phyloP scores from a whole-genome alignment of 2,797 vertebrate genomes.

The Rachycentron canadum region DNA sequence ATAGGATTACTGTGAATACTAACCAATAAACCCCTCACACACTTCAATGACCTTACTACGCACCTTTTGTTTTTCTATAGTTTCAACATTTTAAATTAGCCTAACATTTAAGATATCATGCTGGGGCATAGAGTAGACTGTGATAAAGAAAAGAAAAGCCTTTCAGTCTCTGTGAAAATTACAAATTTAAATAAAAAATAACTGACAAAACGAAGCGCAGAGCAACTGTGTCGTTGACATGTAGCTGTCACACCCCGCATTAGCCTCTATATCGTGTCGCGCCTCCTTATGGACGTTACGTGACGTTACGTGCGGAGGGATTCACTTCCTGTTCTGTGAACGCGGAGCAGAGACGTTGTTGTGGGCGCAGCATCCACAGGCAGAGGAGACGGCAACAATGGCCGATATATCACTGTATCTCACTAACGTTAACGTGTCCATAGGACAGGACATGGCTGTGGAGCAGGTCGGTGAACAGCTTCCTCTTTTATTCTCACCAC shows the following conservation, averaged over 20 bases:
- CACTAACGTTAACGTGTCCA: constrained; percentile 77
- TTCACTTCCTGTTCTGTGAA: constrained; percentile 65
- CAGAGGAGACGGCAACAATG: constrained; percentile 76
- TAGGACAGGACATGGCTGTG: constrained; percentile 70
- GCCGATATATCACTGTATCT: constrained; percentile 81
- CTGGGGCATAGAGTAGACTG: no score
- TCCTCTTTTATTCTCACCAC: background rate
- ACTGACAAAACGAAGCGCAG: background rate
- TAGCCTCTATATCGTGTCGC: no score
- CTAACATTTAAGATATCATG: no score
- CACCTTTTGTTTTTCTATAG: background rate
- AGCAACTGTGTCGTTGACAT: background rate
- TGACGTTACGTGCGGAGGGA: background rate
- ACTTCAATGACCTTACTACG: background rate
- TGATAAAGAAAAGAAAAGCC: no score
- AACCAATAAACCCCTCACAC: no score
- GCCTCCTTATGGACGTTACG: background rate
- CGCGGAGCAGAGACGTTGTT: constrained; percentile 39
- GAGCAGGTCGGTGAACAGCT: constrained; percentile 72
- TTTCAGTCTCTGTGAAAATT: no score
- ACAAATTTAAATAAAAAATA: background rate
- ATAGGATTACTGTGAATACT: background rate
- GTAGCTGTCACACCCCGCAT: background rate
- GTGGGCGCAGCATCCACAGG: constrained; percentile 61
- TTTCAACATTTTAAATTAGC: background rate